Evolutionary conservation across 2,113 vertebrate genomes (phyloP).

Genomic region (Varanus salvator): DNA sequence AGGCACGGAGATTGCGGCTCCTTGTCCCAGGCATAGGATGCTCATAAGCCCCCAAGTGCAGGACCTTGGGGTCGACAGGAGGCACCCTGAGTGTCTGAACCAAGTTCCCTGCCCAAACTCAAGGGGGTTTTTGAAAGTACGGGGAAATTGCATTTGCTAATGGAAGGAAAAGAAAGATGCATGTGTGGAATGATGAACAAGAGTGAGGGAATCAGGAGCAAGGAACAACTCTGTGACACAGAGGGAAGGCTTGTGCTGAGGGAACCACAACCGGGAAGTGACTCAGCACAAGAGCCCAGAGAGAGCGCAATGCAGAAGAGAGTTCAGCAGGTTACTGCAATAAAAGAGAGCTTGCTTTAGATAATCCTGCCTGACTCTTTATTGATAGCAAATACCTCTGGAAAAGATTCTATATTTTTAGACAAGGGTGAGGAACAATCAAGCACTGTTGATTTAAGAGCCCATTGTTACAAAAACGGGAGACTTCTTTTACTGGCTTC

Average conservation of each 20-base stretch:
- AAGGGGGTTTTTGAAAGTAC: too few species aligned
- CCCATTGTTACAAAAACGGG: background rate
- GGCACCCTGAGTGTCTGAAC: too few species aligned
- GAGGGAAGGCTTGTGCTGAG: background rate
- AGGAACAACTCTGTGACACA: background rate
- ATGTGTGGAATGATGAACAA: background rate
- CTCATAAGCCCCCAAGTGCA: too few species aligned
- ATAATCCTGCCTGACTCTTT: background rate
- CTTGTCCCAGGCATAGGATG: too few species aligned
- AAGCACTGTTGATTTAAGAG: background rate
- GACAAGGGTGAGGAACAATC: background rate
- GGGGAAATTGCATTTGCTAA: too few species aligned
- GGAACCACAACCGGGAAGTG: slow-evolving; percentile 2
- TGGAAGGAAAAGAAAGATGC: too few species aligned
- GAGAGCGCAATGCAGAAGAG: background rate
- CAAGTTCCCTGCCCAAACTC: too few species aligned
- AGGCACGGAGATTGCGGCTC: too few species aligned
- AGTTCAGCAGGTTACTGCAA: background rate
- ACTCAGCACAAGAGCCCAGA: background rate
- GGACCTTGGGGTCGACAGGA: too few species aligned
- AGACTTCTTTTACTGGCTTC: background rate
- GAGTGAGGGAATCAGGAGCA: background rate
- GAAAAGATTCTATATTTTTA: background rate
- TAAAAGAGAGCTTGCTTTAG: background rate
- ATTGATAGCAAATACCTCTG: background rate